Evolutionary conservation across 2,113 vertebrate species (phyloP).

Genomic region (Pseudopodoces humilis): DNA sequence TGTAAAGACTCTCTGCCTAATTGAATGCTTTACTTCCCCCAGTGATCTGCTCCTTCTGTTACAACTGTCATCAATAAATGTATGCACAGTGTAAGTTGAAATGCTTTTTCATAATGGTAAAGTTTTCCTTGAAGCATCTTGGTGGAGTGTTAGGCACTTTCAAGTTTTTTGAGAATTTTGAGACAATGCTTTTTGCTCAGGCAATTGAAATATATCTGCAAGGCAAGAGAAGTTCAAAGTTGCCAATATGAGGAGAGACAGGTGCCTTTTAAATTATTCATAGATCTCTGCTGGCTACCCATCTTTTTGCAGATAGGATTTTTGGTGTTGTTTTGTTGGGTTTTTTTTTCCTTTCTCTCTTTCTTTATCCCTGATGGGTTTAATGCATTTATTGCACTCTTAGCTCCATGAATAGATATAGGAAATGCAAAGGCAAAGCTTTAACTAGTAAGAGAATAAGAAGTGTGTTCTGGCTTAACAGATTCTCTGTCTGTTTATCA

Average conservation of each 20-base stretch:
- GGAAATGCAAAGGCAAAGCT: constrained; percentile 39
- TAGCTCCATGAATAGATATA: constrained; percentile 39
- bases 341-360: not conserved
- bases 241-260: constrained; percentile 38
- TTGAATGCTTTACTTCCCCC: not conserved
- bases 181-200: not conserved
- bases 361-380: not conserved
- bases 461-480: constrained; percentile 21
- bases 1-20: not conserved
- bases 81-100: not conserved
- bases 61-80: not conserved
- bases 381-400: constrained; percentile 36
- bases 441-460: not conserved
- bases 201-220: constrained; percentile 33
- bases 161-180: not conserved
- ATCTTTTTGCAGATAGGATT: not conserved
- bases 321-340: not conserved
- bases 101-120: not conserved
- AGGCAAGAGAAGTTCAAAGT: constrained; percentile 53
- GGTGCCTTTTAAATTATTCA: constrained; percentile 57
- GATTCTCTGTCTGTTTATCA: constrained; percentile 12
- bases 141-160: not conserved
- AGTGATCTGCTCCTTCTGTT: not conserved
- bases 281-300: constrained; percentile 32
- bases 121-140: not conserved